A percentile compares a stretch with the other conserved stretches of the same genome.
Evolutionary conservation across 2,888 invertebrate genomes (phyloP).

Genomic region (Julus scandinavius): DNA sequence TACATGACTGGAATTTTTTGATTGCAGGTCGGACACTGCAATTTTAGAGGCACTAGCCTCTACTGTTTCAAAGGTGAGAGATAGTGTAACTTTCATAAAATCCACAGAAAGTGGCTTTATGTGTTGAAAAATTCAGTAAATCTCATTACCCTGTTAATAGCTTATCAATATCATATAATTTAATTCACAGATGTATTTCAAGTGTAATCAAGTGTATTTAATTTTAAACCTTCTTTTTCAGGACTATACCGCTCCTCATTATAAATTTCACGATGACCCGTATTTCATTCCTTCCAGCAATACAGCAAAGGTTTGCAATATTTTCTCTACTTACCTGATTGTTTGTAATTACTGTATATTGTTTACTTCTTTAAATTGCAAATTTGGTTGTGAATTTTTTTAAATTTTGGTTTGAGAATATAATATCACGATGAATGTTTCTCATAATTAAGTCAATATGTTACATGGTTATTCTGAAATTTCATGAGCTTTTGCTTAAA

Average conservation of each 20-base stretch:
- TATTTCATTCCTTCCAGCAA: conserved; percentile 82
- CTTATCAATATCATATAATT: too few relatives aligned
- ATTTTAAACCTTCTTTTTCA: conserved; percentile 69
- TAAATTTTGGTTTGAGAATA: too few relatives aligned
- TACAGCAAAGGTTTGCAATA: conserved; percentile 68
- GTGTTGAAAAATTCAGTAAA: too few relatives aligned
- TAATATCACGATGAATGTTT: too few relatives aligned
- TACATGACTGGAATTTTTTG: background rate
- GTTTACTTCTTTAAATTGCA: background rate
- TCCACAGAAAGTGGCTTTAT: background rate
- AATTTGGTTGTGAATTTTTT: too few relatives aligned
- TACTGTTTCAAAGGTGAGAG: conserved; percentile 61
- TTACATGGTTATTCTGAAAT: too few relatives aligned
- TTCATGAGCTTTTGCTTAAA: too few relatives aligned
- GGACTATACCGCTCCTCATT: conserved; percentile 87
- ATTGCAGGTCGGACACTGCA: conserved; percentile 78
- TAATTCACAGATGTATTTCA: background rate
- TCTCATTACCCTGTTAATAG: too few relatives aligned
- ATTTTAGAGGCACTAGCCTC: conserved; percentile 73
- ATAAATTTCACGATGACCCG: conserved; percentile 92
- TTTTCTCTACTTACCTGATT: background rate
- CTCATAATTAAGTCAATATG: too few relatives aligned
- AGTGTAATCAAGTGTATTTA: background rate
- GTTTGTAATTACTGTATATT: background rate
- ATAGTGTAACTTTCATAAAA: background rate